Conservation (phyloP, 2,113 vertebrate genomes). For the Daboia siamensis region DNA sequence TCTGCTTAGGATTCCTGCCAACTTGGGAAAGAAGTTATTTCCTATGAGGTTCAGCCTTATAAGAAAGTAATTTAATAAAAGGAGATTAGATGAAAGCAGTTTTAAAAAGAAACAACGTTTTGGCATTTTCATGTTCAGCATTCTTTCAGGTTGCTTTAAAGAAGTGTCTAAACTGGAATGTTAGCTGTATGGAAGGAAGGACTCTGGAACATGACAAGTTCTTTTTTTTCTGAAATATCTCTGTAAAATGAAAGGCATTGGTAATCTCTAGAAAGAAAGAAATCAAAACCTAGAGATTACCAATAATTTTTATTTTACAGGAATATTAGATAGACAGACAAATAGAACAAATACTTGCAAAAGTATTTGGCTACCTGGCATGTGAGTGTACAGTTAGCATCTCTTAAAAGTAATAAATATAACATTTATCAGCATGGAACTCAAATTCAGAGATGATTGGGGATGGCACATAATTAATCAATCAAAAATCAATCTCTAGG, state of each 20-base stretch:
- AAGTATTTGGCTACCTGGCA: not conserved
- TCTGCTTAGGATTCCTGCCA: not conserved
- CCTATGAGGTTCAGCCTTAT: not conserved
- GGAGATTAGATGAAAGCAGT: not conserved
- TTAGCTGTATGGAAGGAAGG: too few relatives aligned
- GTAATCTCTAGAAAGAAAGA: not conserved
- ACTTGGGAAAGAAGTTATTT: not conserved
- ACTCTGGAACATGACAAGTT: not conserved
- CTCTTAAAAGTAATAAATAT: not conserved
- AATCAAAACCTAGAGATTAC: not conserved
- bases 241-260: not conserved
- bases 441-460: not conserved
- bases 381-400: not conserved
- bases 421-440: not conserved
- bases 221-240: not conserved
- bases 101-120: not conserved
- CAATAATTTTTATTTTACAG: not conserved
- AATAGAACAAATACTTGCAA: not conserved
- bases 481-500: not conserved
- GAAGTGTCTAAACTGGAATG: not conserved
- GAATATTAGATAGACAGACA: too few relatives aligned
- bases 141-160: not conserved
- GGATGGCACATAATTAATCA: not conserved
- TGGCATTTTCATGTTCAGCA: not conserved
- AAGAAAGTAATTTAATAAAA: not conserved